Evolutionary conservation across 2,888 invertebrate genomes (phyloP), one percentile per base, ranked within the genome.

Genomic region (Thera britannica): DNA sequence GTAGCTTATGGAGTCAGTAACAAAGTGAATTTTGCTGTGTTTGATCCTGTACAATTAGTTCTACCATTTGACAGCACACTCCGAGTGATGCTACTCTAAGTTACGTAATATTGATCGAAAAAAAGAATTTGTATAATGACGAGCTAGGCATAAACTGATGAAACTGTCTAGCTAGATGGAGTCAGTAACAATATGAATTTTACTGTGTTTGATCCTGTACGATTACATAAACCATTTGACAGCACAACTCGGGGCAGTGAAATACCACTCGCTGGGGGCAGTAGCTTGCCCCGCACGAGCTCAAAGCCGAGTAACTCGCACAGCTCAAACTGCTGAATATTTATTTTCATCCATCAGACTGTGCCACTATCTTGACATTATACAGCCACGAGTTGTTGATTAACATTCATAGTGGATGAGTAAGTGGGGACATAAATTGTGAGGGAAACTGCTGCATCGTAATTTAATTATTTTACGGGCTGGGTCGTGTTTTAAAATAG

Each of bases 271-370:
- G 6, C 7, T 38, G n/a, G 36, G 55, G 36, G 2, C 2, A 54
- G 35, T 35, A 9, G 1, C 54, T 35, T 9, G 1, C 44, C 44
- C 4, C 2, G 41, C 9, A 12, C 34, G 9, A 56, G 55, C 9
- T 35, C 34, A 41, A 62, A 8, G 56, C 23, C 65, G 48, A 68
- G 67, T 57, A 62, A 65, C 68, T 63, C 7, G 62, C 48, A 55
- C 57, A 35, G 68, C 54, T 59, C 71, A 68, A 67, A 68, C 72
- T 69, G 62, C 66, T 72, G 71, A 74, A 77, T 78, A 73, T 72
- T 73, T 70, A 66, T 66, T 74, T 73, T 67, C 72, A 76, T 81
- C 77, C 74, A 76, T 74, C 75, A 75, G 54, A 56, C 62, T 73
- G 79, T 72, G 75, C 64, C 72, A 67, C 60, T 60, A 55, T 62